Conservation (phyloP, 2,888 invertebrate species). For the Drosophila kambysellisi region DNA sequence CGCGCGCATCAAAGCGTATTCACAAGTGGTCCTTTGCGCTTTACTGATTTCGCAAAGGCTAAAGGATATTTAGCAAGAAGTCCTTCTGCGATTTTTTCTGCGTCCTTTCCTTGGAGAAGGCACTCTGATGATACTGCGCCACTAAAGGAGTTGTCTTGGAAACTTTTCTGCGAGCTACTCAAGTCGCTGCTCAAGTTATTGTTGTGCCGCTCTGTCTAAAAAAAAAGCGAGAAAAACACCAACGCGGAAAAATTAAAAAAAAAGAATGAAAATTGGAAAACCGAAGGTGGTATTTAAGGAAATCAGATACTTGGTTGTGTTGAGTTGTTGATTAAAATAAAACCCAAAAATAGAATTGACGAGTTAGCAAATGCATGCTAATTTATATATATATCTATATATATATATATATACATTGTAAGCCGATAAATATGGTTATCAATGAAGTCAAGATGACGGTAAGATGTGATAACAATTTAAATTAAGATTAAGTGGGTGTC, state of each 20-base stretch:
- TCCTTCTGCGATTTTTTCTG: constrained; percentile 63
- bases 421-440: not conserved
- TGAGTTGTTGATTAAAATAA: constrained; percentile 19
- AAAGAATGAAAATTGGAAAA: constrained; percentile 22
- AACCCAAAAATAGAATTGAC: not conserved
- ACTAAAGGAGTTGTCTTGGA: constrained; percentile 82
- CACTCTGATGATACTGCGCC: constrained; percentile 39
- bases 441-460: not conserved
- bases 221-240: constrained; percentile 23
- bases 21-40: constrained; percentile 83
- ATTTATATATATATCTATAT: not conserved
- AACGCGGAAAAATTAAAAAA: constrained; percentile 42
- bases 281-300: constrained; percentile 46
- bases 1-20: constrained; percentile 82
- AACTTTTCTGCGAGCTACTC: constrained; percentile 79
- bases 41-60: constrained; percentile 80
- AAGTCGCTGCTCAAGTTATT: constrained; percentile 72
- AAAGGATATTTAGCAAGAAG: constrained; percentile 77
- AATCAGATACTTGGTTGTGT: constrained; percentile 67
- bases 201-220: constrained; percentile 31
- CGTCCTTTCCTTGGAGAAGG: constrained; percentile 24
- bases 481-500: not conserved
- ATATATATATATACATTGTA: not conserved
- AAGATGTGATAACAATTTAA: not conserved
- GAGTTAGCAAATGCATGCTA: not conserved